Evolutionary conservation across 2,888 invertebrate species (phyloP).

Genomic region (Harpagoxenus sublaevis): DNA sequence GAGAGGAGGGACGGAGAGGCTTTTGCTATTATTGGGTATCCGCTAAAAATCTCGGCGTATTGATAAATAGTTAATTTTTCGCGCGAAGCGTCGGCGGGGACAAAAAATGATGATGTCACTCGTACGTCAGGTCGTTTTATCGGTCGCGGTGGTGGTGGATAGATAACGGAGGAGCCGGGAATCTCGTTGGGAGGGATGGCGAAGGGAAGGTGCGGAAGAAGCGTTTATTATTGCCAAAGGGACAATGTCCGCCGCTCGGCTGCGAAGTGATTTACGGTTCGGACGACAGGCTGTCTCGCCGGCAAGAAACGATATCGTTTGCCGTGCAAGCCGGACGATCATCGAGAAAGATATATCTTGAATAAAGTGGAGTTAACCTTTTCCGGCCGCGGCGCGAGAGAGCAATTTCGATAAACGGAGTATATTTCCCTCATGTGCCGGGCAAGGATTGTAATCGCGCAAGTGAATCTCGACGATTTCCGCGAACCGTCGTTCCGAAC

Average conservation of each 20-base stretch:
- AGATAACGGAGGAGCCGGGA: slow-evolving; percentile 20
- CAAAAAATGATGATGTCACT: slow-evolving; percentile 50
- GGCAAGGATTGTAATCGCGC: neutral
- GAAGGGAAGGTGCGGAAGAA: neutral
- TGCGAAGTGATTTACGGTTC: slow-evolving; percentile 40
- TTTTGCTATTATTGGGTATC: neutral
- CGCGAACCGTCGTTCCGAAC: neutral
- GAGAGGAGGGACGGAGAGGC: neutral
- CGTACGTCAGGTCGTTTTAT: slow-evolving; percentile 61
- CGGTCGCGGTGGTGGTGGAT: slow-evolving; percentile 37
- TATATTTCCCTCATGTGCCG: neutral
- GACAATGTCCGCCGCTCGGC: slow-evolving; percentile 32
- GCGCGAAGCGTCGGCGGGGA: neutral
- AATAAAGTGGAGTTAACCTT: slow-evolving; percentile 40
- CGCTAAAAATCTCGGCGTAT: slow-evolving; percentile 40
- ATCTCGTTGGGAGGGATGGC: neutral
- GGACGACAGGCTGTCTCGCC: slow-evolving; percentile 25
- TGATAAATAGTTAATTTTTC: slow-evolving; percentile 71
- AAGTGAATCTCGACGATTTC: slow-evolving; percentile 3
- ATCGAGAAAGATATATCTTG: slow-evolving; percentile 51
- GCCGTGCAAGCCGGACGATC: slow-evolving; percentile 34
- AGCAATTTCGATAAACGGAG: slow-evolving; percentile 19
- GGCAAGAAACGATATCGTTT: slow-evolving; percentile 44
- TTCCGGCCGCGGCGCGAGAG: neutral
- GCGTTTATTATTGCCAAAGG: slow-evolving; percentile 30